Percentiles rank a stretch among this genome's conserved stretches.
Conservation (phyloP, 2,113 vertebrate genomes). For the Echinops telfairi region DNA sequence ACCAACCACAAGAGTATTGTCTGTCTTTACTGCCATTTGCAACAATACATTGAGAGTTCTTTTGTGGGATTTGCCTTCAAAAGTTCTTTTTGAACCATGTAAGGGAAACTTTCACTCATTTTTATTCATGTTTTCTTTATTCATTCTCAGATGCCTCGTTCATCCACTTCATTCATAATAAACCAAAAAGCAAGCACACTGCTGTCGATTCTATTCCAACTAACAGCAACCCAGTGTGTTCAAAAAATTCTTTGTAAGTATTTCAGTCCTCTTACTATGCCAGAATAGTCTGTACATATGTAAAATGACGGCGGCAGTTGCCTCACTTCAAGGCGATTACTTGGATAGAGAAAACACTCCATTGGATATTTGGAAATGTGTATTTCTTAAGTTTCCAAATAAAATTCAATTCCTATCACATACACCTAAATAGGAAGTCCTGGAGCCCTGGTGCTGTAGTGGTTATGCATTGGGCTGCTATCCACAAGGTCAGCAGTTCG, state of each 20-base stretch:
- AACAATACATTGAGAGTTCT: background rate
- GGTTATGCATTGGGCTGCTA: no score
- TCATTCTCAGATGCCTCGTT: background rate
- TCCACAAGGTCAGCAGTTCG: no score
- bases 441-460: no score
- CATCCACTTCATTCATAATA: background rate
- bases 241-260: slow-evolving; percentile 14
- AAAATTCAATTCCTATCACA: no score
- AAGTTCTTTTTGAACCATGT: background rate
- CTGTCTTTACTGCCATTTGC: background rate
- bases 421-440: background rate
- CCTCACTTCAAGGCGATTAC: no score
- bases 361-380: background rate
- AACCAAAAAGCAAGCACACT: background rate
- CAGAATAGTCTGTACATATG: slow-evolving; percentile 13
- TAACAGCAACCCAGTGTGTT: background rate
- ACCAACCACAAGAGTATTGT: background rate
- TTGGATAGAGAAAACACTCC: background rate
- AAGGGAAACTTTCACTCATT: background rate
- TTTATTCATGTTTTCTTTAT: background rate
- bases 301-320: background rate
- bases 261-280: slow-evolving; percentile 48
- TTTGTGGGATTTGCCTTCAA: background rate
- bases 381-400: background rate
- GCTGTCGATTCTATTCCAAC: background rate